Evolutionary conservation across 2,113 vertebrate species (phyloP), one percentile per base, ranked within the genome.

Genomic region (Orientallactaga bullata): DNA sequence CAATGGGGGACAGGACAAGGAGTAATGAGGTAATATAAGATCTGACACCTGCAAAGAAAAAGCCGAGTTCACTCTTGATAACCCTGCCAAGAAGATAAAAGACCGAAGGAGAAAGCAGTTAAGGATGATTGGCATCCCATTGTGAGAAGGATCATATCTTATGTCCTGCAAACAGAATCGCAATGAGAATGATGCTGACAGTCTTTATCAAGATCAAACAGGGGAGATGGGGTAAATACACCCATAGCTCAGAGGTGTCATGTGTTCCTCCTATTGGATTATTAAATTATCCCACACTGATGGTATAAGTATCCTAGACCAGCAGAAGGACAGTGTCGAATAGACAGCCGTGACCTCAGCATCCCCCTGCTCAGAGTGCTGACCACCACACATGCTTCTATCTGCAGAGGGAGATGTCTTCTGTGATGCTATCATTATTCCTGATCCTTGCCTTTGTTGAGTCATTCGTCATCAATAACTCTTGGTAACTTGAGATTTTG

Each of bases 131-230:
- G 94, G 79, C 42, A 24, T 82, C 89, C 81, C 86, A 51, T 74
- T 94, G 87, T 94, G 85, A 95, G 74, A 93, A 4, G 71, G 83
- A 93, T 88, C 58, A 30, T 58, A 85, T 76, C 87, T 89, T 87
- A 76, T 13, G 60, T 85, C 90, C 84, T 68, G 55, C 63, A 91
- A 95, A 97, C 17, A 84, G 39, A 39, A 65, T 69, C 87, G 91
- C 42, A 4, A 63, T 93, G 72, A 93, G 42, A 95, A 69, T 76
- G 87, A 88, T n/a, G 37, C 78, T 35, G 85, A 80, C 37, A 92
- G 7, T 58, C 77, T 96, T 82, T 91, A 96, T 95, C 96, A 85
- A 93, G 96, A 96, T 94, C 90, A 96, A 95, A 93, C 78, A 77
- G 78, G 74, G 51, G 37, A 90, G 63, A 79, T 79, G 30, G 30